Evolutionary conservation across 1,140 invertebrate genomes (phyloP), one percentile per base, ranked within the genome.

Genomic region (Hylaeus volcanicus): DNA sequence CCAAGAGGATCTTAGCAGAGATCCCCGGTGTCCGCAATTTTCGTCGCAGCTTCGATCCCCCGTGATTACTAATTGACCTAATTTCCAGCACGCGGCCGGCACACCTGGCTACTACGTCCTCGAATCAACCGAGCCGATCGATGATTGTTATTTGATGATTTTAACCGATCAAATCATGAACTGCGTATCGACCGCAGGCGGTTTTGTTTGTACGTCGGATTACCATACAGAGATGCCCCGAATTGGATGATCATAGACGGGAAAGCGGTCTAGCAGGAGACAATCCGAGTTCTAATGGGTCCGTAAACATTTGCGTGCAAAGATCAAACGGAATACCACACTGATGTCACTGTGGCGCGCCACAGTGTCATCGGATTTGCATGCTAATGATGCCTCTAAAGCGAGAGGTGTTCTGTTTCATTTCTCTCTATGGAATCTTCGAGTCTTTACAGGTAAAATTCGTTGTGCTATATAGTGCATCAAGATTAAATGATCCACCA

Each of bases 221-320:
- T 51, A 37, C 76, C 78, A 48, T 74, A 81, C 51, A 66, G 76
- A 9, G 5, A 15, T 15, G 55, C 43, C 26, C 51, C 37, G n/a
- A 63, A 72, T 72, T 72, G 48, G 37, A 45, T 55, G 39, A 43
- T 63, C 61, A 73, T 43, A 73, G 69, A 63, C 11, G 26, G 48
- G 69, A 39, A 11, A 48, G 43, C 48, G 65, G 55, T 15, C 26
- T 43, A 37, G 15, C 4, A 12, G 11, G 43, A 68, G 80, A 80
- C 86, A 84, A 82, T 86, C 72, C 70, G 79, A 60, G 79, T 75
- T 86, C 81, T 92, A 93, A 93, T 92, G 89, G 89, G 75, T 89
- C 66, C 76, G 89, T 88, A 89, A 91, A 92, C 86, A 92, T 90
- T 90, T 91, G 87, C 80, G 70, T 45, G 84, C 53, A 72, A 84